Conservation (phyloP, 2,888 invertebrate species). For the Mesorhabditis spiculigera region DNA sequence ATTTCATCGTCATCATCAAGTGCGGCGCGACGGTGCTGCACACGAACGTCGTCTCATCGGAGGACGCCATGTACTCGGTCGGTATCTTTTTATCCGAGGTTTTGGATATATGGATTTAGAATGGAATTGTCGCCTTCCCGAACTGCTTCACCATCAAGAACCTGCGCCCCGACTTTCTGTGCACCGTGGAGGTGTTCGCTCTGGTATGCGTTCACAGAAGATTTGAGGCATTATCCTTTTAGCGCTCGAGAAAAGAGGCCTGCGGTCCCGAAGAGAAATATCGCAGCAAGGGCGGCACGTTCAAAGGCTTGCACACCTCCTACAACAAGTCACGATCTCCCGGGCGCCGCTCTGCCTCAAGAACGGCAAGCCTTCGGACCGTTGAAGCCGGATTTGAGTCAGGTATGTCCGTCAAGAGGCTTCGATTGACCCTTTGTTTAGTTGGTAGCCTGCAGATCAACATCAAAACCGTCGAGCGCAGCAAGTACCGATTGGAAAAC, state of each 20-base stretch:
- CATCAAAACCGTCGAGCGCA: not conserved
- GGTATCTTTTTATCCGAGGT: too few species aligned
- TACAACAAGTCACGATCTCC: not conserved
- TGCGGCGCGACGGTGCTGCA: not conserved
- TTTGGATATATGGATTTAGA: not conserved
- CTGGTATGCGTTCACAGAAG: too few species aligned
- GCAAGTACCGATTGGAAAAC: not conserved
- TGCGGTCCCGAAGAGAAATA: not conserved
- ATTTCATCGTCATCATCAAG: slow-evolving; percentile 5
- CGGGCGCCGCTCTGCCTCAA: too few species aligned
- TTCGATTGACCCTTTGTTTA: not conserved
- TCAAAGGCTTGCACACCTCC: not conserved
- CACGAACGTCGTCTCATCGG: not conserved
- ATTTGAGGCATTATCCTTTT: too few species aligned
- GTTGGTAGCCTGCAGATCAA: not conserved
- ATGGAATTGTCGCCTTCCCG: not conserved
- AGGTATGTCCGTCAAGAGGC: not conserved
- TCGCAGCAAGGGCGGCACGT: not conserved
- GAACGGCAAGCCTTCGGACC: not conserved
- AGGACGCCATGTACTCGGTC: not conserved
- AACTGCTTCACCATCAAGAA: not conserved
- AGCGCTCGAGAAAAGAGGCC: not conserved
- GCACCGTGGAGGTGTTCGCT: not conserved
- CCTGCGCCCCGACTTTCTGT: not conserved
- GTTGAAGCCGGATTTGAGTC: not conserved